A percentile compares a stretch with the other conserved stretches of the same genome.
Evolutionary conservation across 2,113 vertebrate genomes (phyloP).

Genomic region (Zosterops hypoxanthus): DNA sequence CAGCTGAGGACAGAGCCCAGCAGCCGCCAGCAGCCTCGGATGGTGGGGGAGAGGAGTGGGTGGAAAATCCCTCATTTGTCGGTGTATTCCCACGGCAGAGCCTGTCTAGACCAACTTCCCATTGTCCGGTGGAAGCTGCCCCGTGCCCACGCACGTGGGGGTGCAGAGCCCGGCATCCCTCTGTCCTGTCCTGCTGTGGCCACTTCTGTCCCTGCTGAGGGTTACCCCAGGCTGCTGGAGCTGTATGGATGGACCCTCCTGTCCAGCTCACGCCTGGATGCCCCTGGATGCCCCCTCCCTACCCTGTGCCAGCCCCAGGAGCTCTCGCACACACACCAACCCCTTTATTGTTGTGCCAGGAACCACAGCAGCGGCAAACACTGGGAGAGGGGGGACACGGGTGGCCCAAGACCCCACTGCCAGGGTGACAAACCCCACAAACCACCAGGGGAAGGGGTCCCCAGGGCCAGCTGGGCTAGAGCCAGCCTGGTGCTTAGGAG

Average conservation of each 20-base stretch:
- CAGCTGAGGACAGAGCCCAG: not conserved
- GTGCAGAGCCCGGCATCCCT: not conserved
- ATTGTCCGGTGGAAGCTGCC: not conserved
- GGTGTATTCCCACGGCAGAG: not conserved
- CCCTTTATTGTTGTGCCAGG: slow-evolving; percentile 52
- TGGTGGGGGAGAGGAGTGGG: rapidly evolving
- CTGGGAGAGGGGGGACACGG: not conserved
- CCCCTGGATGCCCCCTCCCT: not conserved
- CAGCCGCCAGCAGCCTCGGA: not conserved
- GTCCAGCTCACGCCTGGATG: rapidly evolving
- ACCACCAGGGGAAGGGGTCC: not conserved
- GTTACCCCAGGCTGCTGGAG: not conserved
- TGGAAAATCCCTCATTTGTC: not conserved
- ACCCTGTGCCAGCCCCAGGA: rapidly evolving
- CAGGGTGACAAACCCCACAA: not conserved
- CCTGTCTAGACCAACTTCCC: not conserved
- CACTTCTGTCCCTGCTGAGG: not conserved
- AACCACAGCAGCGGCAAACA: not conserved
- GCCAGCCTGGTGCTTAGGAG: not conserved
- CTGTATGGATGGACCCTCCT: not conserved
- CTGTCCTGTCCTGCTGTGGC: not conserved
- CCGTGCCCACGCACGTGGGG: not conserved
- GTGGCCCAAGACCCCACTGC: not conserved
- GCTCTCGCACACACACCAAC: not conserved
- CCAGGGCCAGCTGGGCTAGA: not conserved